A percentile compares a stretch with the other conserved stretches of the same genome.
These are phyloP conservation scores for Podarcis raffonei DNA, from an alignment of 2,113 vertebrate genomes.

Conservation along the genomic window DNA sequence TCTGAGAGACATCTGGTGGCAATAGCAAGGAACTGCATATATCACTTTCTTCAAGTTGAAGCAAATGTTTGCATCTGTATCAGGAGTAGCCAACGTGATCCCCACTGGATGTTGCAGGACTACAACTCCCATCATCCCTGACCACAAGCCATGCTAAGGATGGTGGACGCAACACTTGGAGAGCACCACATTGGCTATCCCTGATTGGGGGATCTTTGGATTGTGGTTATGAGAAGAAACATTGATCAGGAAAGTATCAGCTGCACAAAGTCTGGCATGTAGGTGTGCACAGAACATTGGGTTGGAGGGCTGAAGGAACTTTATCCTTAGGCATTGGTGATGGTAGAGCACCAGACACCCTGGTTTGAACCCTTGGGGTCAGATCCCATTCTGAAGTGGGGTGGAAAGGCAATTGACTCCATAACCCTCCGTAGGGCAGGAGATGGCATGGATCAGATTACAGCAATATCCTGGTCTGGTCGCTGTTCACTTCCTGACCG, in stretches of 20 bases:
- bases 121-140: too few relatives aligned
- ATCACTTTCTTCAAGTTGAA: neutral
- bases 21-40: neutral
- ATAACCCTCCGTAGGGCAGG: neutral
- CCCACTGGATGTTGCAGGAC: too few relatives aligned
- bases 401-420: neutral
- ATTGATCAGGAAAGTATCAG: neutral
- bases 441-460: neutral
- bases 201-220: neutral
- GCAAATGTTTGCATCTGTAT: neutral
- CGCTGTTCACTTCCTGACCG: too few relatives aligned
- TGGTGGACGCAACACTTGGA: too few relatives aligned
- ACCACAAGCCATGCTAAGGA: too few relatives aligned
- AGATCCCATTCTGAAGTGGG: neutral
- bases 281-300: neutral
- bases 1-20: conserved; percentile 20
- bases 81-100: too few relatives aligned
- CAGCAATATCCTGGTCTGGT: neutral
- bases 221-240: neutral
- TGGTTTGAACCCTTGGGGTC: neutral
- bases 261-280: neutral
- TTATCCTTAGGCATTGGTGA: too few relatives aligned
- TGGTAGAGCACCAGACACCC: neutral
- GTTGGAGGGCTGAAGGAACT: neutral
- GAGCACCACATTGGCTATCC: too few relatives aligned